phyloP scores from a whole-genome alignment of 2,113 vertebrate species.

The Sisor rabdophorus region DNA sequence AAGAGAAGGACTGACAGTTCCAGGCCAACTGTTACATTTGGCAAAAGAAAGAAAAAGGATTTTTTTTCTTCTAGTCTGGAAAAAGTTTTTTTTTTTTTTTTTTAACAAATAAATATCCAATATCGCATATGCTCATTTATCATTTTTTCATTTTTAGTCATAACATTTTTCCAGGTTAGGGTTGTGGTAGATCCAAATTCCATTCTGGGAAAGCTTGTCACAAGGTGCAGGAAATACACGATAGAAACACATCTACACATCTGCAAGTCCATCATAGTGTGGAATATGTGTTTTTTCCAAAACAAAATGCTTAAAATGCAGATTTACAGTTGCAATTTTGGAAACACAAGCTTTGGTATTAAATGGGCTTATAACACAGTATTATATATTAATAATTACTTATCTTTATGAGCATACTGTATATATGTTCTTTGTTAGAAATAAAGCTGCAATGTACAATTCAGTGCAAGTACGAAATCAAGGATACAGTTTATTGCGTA shows the following conservation, averaged over 20 bases:
- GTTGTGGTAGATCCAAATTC: not conserved
- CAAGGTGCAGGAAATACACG: not conserved
- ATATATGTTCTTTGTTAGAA: constrained; percentile 29
- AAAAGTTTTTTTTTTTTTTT: not conserved
- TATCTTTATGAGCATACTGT: constrained; percentile 34
- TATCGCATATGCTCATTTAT: constrained; percentile 18
- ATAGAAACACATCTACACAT: constrained; percentile 6
- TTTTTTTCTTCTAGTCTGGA: not conserved
- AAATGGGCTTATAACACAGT: constrained; percentile 29
- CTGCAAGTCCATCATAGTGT: constrained; percentile 14
- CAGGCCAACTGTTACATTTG: constrained; percentile 17
- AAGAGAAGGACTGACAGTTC: constrained; percentile 40
- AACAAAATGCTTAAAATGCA: constrained; percentile 20
- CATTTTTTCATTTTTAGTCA: not conserved
- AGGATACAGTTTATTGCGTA: constrained; percentile 69
- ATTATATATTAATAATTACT: constrained; percentile 16
- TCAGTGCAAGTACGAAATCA: constrained; percentile 56
- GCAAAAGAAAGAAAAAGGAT: not conserved
- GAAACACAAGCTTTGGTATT: constrained; percentile 50
- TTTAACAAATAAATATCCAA: constrained; percentile 17
- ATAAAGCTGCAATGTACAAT: constrained; percentile 54
- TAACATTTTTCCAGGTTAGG: too few species aligned
- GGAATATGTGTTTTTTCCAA: not conserved
- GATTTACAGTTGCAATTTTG: constrained; percentile 26
- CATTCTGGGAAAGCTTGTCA: not conserved